A percentile compares a stretch with the other conserved stretches of the same genome.
Evolutionary conservation across 2,888 invertebrate species (phyloP).

Genomic region (Seira musarum): DNA sequence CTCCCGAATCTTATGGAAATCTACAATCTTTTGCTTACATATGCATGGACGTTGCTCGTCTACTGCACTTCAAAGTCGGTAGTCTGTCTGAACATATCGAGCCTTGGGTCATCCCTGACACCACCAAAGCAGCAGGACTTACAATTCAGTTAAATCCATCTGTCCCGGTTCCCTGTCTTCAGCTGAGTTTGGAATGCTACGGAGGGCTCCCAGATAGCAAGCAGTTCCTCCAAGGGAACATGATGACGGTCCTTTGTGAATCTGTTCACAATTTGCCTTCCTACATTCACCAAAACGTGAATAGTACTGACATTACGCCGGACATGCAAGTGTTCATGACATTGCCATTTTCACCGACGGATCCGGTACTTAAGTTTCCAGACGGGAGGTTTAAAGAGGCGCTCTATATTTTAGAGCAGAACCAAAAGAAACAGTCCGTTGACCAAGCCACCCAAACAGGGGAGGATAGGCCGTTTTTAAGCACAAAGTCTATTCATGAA

Average conservation of each 20-base stretch:
- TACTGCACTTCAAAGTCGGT: conserved; percentile 26
- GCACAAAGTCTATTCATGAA: background rate
- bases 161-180: conserved; percentile 1
- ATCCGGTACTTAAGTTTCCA: conserved; percentile 26
- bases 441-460: conserved; percentile 27
- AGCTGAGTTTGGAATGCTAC: conserved; percentile 19
- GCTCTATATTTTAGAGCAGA: conserved; percentile 9
- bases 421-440: background rate
- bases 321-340: conserved; percentile 29
- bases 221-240: conserved; percentile 46
- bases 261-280: conserved; percentile 40
- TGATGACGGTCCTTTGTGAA: conserved; percentile 43
- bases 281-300: conserved; percentile 17
- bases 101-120: conserved; percentile 40
- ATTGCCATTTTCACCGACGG: conserved; percentile 30
- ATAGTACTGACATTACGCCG: conserved; percentile 6
- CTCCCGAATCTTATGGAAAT: background rate
- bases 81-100: conserved; percentile 33
- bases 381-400: conserved; percentile 18
- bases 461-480: too few relatives aligned
- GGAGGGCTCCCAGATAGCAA: conserved; percentile 29
- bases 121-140: background rate
- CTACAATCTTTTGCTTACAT: conserved; percentile 35
- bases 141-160: too few relatives aligned
- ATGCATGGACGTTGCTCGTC: conserved; percentile 41